A percentile compares a stretch with the other conserved stretches of the same genome.
These are phyloP conservation scores for Tokudaia tokunoshimensis DNA, from an alignment of 2,797 vertebrate genomes.

Conservation along the genomic window DNA sequence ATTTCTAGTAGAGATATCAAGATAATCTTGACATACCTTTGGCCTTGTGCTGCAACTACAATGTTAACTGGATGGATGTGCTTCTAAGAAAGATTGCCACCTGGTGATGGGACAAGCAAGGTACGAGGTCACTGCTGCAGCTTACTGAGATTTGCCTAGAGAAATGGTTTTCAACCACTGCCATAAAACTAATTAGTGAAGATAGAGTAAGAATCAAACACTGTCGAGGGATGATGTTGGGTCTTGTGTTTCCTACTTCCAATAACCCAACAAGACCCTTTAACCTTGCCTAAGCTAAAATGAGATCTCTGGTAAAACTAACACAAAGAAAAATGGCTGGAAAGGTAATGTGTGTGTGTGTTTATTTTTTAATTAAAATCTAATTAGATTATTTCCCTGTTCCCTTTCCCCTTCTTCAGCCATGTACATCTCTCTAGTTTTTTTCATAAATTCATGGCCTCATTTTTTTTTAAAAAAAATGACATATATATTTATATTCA, in stretches of 20 bases:
- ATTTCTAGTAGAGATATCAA: neutral
- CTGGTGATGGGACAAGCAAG: neutral
- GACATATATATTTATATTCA: neutral
- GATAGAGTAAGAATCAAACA: neutral
- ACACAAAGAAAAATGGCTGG: conserved; percentile 43
- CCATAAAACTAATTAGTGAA: neutral
- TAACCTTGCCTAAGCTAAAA: neutral
- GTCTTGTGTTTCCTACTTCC: neutral
- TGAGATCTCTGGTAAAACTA: conserved; percentile 45
- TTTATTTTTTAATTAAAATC: neutral
- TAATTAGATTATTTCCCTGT: neutral
- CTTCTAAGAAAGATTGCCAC: neutral
- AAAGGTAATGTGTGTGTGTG: neutral
- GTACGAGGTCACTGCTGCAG: neutral
- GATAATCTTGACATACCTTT: neutral
- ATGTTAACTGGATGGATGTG: neutral
- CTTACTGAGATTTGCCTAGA: conserved; percentile 41
- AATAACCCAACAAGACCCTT: neutral
- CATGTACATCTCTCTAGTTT: neutral
- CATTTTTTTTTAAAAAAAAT: neutral
- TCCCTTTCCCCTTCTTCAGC: neutral
- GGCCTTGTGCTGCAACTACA: neutral
- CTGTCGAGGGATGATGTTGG: neutral
- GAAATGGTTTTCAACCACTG: neutral
- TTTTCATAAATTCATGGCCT: neutral